These are phyloP conservation scores for Stenoptilia bipunctidactyla DNA, from an alignment of 2,888 invertebrate species.

Conservation along the genomic window DNA sequence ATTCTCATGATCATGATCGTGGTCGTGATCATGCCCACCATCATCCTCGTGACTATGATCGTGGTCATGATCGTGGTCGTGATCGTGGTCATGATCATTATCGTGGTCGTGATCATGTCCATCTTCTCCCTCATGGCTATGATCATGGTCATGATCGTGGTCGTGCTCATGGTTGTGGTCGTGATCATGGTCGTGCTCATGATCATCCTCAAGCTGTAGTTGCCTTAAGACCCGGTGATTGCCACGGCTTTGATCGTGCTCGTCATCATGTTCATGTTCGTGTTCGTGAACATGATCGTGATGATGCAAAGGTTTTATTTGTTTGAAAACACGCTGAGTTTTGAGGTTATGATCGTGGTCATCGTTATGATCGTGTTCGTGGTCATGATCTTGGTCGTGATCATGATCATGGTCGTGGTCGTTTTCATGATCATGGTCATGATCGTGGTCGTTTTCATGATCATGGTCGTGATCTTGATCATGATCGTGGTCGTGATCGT, in stretches of 20 bases:
- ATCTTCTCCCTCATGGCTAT: background rate
- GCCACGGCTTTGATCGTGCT: conserved; percentile 2
- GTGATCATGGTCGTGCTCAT: conserved; percentile 2
- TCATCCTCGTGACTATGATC: conserved; percentile 1
- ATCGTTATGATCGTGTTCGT: conserved; percentile 1
- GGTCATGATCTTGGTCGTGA: background rate
- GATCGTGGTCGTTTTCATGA: conserved; percentile 1
- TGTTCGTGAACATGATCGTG: background rate
- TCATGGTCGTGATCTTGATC: background rate
- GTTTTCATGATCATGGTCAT: conserved; percentile 1
- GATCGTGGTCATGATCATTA: conserved; percentile 4
- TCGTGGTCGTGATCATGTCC: conserved; percentile 3
- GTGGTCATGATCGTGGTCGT: background rate
- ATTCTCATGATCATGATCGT: conserved; percentile 7
- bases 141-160: conserved; percentile 6
- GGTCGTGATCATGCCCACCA: background rate
- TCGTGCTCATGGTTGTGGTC: conserved; percentile 3
- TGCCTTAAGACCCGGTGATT: conserved; percentile 2
- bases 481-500: conserved; percentile 1
- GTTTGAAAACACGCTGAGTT: background rate
- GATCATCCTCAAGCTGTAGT: conserved; percentile 1
- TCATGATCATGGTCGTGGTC: background rate
- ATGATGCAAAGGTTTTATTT: background rate
- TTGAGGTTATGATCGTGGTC: background rate
- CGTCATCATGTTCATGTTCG: background rate